Conservation (phyloP, 2,888 invertebrate species). For the Zaprionus obscuricornis region DNA sequence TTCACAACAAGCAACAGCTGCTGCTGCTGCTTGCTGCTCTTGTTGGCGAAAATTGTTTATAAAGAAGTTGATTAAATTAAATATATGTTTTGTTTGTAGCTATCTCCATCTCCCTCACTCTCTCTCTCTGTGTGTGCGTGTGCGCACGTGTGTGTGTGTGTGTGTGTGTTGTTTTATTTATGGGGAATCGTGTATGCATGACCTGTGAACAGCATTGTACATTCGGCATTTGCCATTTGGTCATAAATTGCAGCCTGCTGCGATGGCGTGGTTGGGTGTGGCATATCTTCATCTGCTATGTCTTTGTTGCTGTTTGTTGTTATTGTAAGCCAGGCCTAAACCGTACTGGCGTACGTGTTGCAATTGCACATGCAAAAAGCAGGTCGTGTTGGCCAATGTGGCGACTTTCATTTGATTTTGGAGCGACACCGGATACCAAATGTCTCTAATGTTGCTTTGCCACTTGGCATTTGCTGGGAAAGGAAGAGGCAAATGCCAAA, state of each 20-base stretch:
- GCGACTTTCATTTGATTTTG: too few relatives aligned
- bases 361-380: too few relatives aligned
- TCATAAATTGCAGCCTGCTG: conserved; percentile 60
- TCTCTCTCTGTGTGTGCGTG: too few relatives aligned
- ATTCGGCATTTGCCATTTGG: conserved; percentile 60
- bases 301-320: too few relatives aligned
- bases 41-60: conserved; percentile 49
- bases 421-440: too few relatives aligned
- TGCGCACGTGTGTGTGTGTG: not conserved
- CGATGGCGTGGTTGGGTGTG: conserved; percentile 58
- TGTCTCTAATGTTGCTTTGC: too few relatives aligned
- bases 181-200: too few relatives aligned
- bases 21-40: conserved; percentile 28
- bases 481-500: too few relatives aligned
- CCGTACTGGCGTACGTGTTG: conserved; percentile 10
- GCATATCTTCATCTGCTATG: conserved; percentile 35
- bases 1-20: conserved; percentile 39
- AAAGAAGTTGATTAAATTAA: conserved; percentile 54
- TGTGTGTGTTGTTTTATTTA: too few relatives aligned
- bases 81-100: too few relatives aligned
- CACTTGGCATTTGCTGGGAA: too few relatives aligned
- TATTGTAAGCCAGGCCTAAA: conserved; percentile 26
- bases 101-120: too few relatives aligned
- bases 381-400: not conserved
- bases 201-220: conserved; percentile 49